Percentiles rank a stretch among this genome's conserved stretches.
Evolutionary conservation across 2,888 invertebrate genomes (phyloP).

Genomic region (Eupsilia transversa): DNA sequence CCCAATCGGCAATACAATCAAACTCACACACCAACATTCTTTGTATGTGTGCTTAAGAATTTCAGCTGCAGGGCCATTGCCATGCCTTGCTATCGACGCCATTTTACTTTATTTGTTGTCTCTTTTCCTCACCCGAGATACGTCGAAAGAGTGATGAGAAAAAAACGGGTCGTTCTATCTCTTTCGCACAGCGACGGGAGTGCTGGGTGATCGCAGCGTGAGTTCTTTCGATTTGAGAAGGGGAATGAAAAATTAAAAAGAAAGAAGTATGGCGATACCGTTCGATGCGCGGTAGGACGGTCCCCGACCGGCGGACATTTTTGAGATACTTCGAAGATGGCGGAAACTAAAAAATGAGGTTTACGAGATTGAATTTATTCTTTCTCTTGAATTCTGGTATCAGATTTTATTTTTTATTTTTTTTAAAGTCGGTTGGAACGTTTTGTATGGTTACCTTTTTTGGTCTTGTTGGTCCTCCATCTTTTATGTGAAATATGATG

Average conservation of each 20-base stretch:
- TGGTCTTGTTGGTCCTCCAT: not conserved
- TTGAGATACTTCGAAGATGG: constrained; percentile 72
- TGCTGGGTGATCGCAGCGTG: constrained; percentile 78
- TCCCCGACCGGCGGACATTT: constrained; percentile 70
- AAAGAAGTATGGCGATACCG: constrained; percentile 77
- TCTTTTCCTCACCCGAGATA: constrained; percentile 71
- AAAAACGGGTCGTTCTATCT: constrained; percentile 73
- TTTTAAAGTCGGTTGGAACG: constrained; percentile 17
- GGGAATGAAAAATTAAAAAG: constrained; percentile 86
- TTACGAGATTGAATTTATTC: constrained; percentile 34
- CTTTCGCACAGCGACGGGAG: constrained; percentile 74
- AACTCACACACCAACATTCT: constrained; percentile 76
- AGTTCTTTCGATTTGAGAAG: constrained; percentile 84
- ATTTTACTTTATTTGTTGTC: constrained; percentile 84
- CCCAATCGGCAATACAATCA: constrained; percentile 76
- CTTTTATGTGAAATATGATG: constrained; percentile 16
- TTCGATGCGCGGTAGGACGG: constrained; percentile 70
- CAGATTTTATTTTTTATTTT: constrained; percentile 24
- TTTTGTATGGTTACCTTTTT: not conserved
- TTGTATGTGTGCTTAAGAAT: constrained; percentile 82
- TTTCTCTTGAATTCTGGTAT: constrained; percentile 22
- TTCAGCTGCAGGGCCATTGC: constrained; percentile 78
- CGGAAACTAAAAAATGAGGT: constrained; percentile 64
- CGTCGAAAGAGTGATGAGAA: constrained; percentile 69
- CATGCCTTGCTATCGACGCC: constrained; percentile 82